phyloP scores from a whole-genome alignment of 2,888 invertebrate species.

The Allacma fusca region DNA sequence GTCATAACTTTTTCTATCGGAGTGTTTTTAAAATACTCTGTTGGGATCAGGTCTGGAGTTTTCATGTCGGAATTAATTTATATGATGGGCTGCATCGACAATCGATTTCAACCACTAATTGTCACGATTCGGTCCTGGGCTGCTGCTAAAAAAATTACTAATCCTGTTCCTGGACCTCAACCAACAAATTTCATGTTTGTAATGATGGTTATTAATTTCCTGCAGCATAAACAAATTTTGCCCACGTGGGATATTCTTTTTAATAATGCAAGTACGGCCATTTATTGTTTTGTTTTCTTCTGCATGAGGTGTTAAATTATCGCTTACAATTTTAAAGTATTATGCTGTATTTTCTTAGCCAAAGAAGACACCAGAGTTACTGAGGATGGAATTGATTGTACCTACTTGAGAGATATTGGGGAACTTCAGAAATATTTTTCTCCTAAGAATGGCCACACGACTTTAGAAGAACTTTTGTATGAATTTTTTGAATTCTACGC shows the following conservation, averaged over 20 bases:
- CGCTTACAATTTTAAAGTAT: too few species aligned
- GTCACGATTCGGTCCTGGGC: constrained; percentile 86
- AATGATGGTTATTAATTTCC: constrained; percentile 80
- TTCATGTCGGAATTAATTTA: constrained; percentile 87
- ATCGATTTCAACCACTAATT: constrained; percentile 78
- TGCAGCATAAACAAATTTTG: constrained; percentile 77
- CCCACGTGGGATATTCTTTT: constrained; percentile 73
- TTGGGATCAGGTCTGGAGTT: constrained; percentile 81
- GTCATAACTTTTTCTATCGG: too few species aligned
- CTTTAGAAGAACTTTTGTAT: constrained; percentile 72
- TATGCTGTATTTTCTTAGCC: constrained; percentile 63
- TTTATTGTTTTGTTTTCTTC: neutral
- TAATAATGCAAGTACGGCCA: constrained; percentile 67
- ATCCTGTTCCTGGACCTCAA: constrained; percentile 79
- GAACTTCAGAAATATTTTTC: constrained; percentile 63
- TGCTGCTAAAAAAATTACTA: constrained; percentile 73
- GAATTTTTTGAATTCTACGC: constrained; percentile 86
- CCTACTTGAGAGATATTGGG: constrained; percentile 74
- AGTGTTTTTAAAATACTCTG: too few species aligned
- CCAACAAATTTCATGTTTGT: constrained; percentile 89
- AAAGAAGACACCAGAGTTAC: constrained; percentile 72
- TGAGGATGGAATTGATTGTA: constrained; percentile 77
- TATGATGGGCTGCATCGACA: constrained; percentile 75
- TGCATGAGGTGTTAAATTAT: too few species aligned
- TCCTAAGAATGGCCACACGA: constrained; percentile 64